Conservation (phyloP, 2,797 vertebrate genomes). For the Ataeniobius toweri region DNA sequence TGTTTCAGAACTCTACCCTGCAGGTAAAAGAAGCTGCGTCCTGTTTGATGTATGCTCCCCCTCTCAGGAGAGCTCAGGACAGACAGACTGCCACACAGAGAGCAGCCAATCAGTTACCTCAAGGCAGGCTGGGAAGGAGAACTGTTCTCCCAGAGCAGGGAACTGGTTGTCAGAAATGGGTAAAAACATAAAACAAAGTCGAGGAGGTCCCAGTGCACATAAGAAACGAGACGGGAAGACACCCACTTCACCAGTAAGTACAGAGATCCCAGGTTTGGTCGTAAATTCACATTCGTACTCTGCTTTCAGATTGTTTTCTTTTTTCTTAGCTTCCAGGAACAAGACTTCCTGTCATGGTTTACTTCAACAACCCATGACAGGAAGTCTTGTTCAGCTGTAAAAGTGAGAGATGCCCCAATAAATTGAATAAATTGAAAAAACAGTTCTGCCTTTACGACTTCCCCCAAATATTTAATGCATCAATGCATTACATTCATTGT, state of each 20-base stretch:
- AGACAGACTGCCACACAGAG: conserved; percentile 34
- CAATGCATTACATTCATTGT: neutral
- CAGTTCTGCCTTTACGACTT: neutral
- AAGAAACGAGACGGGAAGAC: conserved; percentile 79
- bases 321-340: neutral
- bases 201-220: conserved; percentile 55
- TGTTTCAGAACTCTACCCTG: conserved; percentile 81
- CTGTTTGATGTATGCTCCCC: conserved; percentile 43
- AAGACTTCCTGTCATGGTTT: conserved; percentile 4
- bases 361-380: neutral
- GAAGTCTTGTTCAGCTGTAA: neutral
- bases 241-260: conserved; percentile 72
- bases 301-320: neutral
- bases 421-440: neutral
- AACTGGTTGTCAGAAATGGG: conserved; percentile 91
- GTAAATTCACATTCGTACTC: neutral
- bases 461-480: neutral
- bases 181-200: conserved; percentile 82
- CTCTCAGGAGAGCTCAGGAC: conserved; percentile 18
- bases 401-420: neutral
- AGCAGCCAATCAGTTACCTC: conserved; percentile 26
- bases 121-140: conserved; percentile 85
- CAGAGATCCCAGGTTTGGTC: neutral
- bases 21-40: conserved; percentile 76
- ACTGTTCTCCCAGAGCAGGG: conserved; percentile 80